Conservation (phyloP, 2,888 invertebrate genomes). For the Trissolcus japonicus region DNA sequence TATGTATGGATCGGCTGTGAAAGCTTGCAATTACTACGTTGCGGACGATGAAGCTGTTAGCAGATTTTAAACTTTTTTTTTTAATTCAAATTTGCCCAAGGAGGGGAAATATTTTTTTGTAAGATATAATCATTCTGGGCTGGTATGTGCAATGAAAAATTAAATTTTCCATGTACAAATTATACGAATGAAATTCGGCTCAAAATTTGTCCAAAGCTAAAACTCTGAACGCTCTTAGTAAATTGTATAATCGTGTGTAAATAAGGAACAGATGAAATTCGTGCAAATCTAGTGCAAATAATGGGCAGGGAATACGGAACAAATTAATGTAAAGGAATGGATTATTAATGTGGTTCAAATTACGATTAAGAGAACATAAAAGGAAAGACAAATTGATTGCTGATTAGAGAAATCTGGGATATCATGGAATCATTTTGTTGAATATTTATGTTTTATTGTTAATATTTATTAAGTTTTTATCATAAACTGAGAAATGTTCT, state of each 20-base stretch:
- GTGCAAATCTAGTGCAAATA: constrained; percentile 42
- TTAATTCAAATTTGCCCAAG: not conserved
- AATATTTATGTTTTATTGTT: too few species aligned
- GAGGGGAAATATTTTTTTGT: not conserved
- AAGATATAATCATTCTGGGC: not conserved
- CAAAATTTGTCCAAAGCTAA: constrained; percentile 3
- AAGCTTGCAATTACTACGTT: constrained; percentile 70
- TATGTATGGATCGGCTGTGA: constrained; percentile 72
- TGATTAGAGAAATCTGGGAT: too few species aligned
- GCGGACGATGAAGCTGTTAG: constrained; percentile 74
- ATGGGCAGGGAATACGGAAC: constrained; percentile 35
- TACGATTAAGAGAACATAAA: constrained; percentile 10
- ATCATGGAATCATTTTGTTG: too few species aligned
- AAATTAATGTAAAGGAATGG: constrained; percentile 15
- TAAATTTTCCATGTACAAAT: not conserved
- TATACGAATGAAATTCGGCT: not conserved
- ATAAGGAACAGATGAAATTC: constrained; percentile 21
- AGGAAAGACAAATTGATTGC: not conserved
- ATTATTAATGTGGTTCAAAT: constrained; percentile 28
- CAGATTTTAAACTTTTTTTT: constrained; percentile 66
- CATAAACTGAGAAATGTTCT: too few species aligned
- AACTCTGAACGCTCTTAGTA: too few species aligned
- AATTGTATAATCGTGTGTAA: constrained; percentile 17
- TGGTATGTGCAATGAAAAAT: not conserved
- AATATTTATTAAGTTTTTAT: too few species aligned